Evolutionary conservation across 2,888 invertebrate genomes (phyloP), one percentile per base, ranked within the genome.

Genomic region (Ichneumon xanthorius): DNA sequence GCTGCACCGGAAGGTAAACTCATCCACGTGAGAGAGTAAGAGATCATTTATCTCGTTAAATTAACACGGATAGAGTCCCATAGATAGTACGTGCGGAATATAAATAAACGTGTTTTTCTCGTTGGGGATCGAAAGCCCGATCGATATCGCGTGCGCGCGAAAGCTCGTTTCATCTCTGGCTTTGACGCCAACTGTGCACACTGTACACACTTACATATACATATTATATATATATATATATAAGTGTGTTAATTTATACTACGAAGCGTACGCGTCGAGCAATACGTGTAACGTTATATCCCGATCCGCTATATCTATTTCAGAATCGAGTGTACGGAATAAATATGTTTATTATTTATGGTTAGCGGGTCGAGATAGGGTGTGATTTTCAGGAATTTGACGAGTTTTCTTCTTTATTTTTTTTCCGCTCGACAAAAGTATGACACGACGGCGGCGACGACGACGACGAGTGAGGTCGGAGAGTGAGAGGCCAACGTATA

Each of bases 361-460:
- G 7, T n/a, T n/a, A 5, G 63, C 63, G 33, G 14, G 0, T 6
- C 33, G 30, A 63, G 58, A 26, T 22, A 4, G 55, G 14, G 14
- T 14, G 16, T 16, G 30, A 63, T 33, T 16, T 33, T 63, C 33
- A 16, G 63, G 63, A 63, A 63, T 63, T 63, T 30, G 33, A 37
- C 22, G 16, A 68, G 14, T 71, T 72, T 75, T 30, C 37, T n/a
- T 16, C n/a, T 45, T 45, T 55, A 2, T 11, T 55, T 33, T 76
- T 2, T 55, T 78, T 72, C 72, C 76, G 79, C 85, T 71, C 79
- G 67, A 76, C 37, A 19, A 67, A 79, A 85, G 71, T 76, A 72
- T 82, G 75, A 76, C 71, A 73, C 65, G 61, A 26, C 78, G 72
- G n/a, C 50, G 77, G 40, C 50, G 65, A 70, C 22, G 67, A 40